phyloP scores from a whole-genome alignment of 2,797 vertebrate species.

The Lepus townsendii region DNA sequence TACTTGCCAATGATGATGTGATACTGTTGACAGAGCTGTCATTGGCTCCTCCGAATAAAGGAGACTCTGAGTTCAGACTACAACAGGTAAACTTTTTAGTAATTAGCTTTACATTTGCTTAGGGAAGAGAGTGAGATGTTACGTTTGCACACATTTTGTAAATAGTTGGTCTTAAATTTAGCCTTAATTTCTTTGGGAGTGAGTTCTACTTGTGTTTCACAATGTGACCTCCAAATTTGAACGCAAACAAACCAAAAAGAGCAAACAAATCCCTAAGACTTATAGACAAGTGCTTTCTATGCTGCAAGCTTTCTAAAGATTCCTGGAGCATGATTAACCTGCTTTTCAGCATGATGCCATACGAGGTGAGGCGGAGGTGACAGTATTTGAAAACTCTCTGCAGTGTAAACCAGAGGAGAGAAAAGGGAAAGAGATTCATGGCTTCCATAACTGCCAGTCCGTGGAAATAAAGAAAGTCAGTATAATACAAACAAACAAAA shows the following conservation, averaged over 20 bases:
- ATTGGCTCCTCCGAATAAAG: background rate
- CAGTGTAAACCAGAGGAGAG: background rate
- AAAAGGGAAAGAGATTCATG: background rate
- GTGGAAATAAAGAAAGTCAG: background rate
- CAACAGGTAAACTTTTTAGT: background rate
- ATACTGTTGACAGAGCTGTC: background rate
- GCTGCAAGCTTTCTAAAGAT: constrained; percentile 8
- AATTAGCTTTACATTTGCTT: constrained; percentile 15
- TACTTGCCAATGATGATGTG: background rate
- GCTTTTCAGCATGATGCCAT: background rate
- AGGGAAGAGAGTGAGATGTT: constrained; percentile 14
- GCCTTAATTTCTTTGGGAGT: constrained; percentile 21
- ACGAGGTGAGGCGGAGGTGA: background rate
- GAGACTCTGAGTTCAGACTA: background rate
- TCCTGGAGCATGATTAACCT: background rate
- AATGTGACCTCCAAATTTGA: constrained; percentile 60
- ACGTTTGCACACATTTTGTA: constrained; percentile 16
- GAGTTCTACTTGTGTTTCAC: constrained; percentile 64
- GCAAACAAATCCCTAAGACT: constrained; percentile 51
- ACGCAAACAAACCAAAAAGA: background rate
- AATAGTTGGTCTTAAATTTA: constrained; percentile 60
- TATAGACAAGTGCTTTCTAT: constrained; percentile 41
- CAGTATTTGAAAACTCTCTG: background rate
- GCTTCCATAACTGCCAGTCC: background rate
- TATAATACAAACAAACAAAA: background rate